Conservation (phyloP, 2,797 vertebrate genomes). For the Pseudomugil tenellus region DNA sequence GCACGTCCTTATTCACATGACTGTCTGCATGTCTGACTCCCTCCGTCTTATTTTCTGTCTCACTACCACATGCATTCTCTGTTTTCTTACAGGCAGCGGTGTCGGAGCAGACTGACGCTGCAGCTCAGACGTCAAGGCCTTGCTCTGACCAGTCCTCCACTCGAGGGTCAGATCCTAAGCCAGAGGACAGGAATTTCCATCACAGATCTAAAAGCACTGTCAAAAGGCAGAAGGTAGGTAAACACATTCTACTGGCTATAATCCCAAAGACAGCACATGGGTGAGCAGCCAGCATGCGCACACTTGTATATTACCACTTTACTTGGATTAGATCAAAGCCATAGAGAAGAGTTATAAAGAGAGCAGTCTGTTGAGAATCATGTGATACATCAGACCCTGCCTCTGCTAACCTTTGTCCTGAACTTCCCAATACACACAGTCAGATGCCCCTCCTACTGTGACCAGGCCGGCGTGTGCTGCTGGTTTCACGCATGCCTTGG, state of each 20-base stretch:
- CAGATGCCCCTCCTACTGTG: constrained; percentile 71
- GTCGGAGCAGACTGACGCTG: constrained; percentile 34
- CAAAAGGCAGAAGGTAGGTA: constrained; percentile 67
- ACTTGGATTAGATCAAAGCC: constrained; percentile 72
- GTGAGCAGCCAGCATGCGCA: constrained; percentile 47
- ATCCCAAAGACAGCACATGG: constrained; percentile 49
- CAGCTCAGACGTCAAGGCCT: constrained; percentile 33
- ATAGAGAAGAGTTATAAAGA: constrained; percentile 52
- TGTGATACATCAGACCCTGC: constrained; percentile 73
- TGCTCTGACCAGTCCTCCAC: constrained; percentile 39
- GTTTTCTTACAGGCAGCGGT: constrained; percentile 49
- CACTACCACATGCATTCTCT: constrained; percentile 15
- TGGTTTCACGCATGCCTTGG: constrained; percentile 83
- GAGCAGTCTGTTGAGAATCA: constrained; percentile 70
- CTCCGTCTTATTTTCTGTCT: background rate
- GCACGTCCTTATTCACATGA: background rate
- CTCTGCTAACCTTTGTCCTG: constrained; percentile 72
- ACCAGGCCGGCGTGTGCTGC: constrained; percentile 75
- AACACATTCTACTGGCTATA: constrained; percentile 34
- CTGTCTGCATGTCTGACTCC: constrained; percentile 1
- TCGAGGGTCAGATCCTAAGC: constrained; percentile 40
- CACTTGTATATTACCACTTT: constrained; percentile 45
- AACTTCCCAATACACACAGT: constrained; percentile 57
- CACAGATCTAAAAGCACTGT: constrained; percentile 44
- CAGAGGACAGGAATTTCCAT: constrained; percentile 48